Conservation (phyloP, 2,113 vertebrate species). For the Abramis brama region DNA sequence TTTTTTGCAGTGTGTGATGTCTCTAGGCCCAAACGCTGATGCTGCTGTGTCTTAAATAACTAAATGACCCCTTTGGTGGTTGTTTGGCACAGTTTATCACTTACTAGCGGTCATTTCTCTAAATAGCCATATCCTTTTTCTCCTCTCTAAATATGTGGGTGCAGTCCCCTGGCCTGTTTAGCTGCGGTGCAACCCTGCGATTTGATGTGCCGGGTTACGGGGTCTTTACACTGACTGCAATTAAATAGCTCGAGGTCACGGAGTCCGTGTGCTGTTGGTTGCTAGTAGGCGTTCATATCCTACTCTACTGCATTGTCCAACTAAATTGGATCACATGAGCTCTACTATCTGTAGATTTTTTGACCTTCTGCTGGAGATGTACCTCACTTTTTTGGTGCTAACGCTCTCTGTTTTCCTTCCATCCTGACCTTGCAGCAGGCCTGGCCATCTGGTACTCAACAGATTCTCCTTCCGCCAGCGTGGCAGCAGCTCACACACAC, state of each 20-base stretch:
- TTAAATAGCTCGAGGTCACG: not conserved
- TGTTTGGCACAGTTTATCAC: constrained; percentile 53
- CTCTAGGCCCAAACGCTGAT: constrained; percentile 1
- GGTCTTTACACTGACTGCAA: not conserved
- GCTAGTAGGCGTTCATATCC: not conserved
- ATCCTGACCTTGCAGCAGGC: constrained; percentile 81
- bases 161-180: constrained; percentile 36
- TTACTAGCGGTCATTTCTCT: constrained; percentile 51
- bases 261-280: not conserved
- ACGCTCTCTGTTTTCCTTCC: constrained; percentile 5
- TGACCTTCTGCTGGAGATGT: constrained; percentile 1
- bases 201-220: not conserved
- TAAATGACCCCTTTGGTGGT: constrained; percentile 50
- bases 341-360: constrained; percentile 6
- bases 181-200: not conserved
- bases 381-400: constrained; percentile 20
- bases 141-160: constrained; percentile 46
- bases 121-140: constrained; percentile 56
- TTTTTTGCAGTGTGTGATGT: not conserved
- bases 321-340: not conserved
- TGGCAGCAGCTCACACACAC: constrained; percentile 99
- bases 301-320: too few species aligned
- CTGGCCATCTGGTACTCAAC: constrained; percentile 95
- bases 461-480: constrained; percentile 93
- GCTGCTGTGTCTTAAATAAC: constrained; percentile 21